These are phyloP conservation scores for Polyodon spathula DNA, from an alignment of 2,113 vertebrate species.

Conservation along the genomic window DNA sequence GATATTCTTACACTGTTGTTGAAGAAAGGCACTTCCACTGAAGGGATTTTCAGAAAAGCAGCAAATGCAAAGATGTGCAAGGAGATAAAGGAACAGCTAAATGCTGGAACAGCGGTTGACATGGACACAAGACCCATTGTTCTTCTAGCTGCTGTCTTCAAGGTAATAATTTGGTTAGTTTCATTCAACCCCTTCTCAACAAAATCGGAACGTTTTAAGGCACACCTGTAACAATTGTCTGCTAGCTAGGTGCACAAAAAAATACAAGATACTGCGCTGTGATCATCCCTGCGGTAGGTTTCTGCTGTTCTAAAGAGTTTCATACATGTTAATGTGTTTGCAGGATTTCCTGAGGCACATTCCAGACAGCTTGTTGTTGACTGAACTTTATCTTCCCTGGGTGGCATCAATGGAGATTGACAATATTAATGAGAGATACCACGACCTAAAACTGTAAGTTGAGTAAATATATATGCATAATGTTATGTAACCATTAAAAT, in stretches of 20 bases:
- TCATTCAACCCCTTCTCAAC: neutral
- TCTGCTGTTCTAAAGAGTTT: neutral
- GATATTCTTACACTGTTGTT: constrained; percentile 72
- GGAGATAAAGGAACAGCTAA: constrained; percentile 74
- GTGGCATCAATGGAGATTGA: constrained; percentile 63
- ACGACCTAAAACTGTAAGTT: constrained; percentile 70
- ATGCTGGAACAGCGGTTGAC: constrained; percentile 57
- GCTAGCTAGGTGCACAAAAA: too few species aligned
- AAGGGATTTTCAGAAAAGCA: constrained; percentile 83
- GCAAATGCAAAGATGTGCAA: constrained; percentile 77
- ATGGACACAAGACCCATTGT: constrained; percentile 62
- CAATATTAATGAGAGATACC: constrained; percentile 46
- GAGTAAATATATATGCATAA: too few species aligned
- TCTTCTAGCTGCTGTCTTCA: constrained; percentile 77
- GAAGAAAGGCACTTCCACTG: constrained; percentile 70
- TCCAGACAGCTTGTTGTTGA: constrained; percentile 72
- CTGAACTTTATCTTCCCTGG: constrained; percentile 71
- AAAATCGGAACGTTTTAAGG: too few species aligned
- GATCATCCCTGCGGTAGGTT: neutral
- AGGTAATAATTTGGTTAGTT: constrained; percentile 52
- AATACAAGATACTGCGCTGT: too few species aligned
- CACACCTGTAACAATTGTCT: too few species aligned
- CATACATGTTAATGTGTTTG: constrained; percentile 12
- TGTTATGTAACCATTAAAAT: too few species aligned
- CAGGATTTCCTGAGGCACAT: constrained; percentile 87